Evolutionary conservation across 2,113 vertebrate species (phyloP).

Genomic region (Tachuris rubrigastra): DNA sequence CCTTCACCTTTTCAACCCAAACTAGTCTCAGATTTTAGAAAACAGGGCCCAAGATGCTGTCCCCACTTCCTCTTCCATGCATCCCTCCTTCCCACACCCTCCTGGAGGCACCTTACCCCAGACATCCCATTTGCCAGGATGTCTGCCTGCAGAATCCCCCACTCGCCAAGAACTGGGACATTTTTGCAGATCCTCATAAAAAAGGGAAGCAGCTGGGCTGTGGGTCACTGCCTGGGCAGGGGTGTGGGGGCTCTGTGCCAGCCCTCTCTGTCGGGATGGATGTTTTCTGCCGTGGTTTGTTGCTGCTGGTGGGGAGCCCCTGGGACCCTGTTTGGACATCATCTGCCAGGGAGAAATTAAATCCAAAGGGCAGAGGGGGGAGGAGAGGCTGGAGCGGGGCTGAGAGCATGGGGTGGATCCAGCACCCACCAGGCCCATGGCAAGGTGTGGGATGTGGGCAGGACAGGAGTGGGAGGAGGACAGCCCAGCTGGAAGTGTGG

Average conservation of each 20-base stretch:
- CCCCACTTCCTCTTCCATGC: accelerated
- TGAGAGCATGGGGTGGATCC: background rate
- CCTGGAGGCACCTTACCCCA: background rate
- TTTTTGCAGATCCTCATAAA: background rate
- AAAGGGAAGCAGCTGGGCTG: background rate
- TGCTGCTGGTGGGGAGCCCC: background rate
- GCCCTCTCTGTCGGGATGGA: accelerated
- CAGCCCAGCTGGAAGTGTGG: accelerated
- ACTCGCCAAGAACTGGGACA: background rate
- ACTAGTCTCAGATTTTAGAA: background rate
- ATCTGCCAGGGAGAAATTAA: background rate
- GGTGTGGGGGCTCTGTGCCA: background rate
- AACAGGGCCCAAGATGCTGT: background rate
- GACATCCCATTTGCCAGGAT: background rate
- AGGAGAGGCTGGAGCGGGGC: background rate
- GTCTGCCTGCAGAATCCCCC: background rate
- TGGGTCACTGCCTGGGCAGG: background rate
- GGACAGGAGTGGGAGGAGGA: background rate
- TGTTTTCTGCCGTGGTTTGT: background rate
- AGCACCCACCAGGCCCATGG: background rate
- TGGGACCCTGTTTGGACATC: background rate
- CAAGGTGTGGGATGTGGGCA: background rate
- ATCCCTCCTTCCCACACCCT: background rate
- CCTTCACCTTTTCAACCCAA: background rate
- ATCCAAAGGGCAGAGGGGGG: slow-evolving; percentile 29